phyloP scores from a whole-genome alignment of 2,888 invertebrate genomes.

The Lasioglossum oenotherae region DNA sequence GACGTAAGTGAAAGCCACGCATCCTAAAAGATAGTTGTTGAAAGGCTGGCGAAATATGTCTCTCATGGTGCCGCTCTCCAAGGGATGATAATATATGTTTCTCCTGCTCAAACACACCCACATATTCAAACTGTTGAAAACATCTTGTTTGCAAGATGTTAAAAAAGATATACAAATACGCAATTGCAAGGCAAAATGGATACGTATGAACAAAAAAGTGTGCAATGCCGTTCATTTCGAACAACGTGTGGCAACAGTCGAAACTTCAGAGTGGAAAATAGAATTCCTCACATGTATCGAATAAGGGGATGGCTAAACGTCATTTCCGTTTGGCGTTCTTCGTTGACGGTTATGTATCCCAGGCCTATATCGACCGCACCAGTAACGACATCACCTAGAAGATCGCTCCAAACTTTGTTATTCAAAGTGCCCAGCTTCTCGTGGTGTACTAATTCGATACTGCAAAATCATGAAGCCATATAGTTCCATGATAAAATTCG shows the following conservation, averaged over 20 bases:
- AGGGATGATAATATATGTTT: conserved; percentile 88
- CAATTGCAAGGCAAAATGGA: too few relatives aligned
- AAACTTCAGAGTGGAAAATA: background rate
- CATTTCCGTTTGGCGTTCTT: conserved; percentile 86
- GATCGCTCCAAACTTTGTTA: conserved; percentile 87
- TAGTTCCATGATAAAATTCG: too few relatives aligned
- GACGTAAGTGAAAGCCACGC: conserved; percentile 86
- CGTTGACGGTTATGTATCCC: conserved; percentile 86
- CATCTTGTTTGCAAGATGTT: too few relatives aligned
- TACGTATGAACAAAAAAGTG: background rate
- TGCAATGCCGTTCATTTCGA: background rate
- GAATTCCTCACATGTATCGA: conserved; percentile 85
- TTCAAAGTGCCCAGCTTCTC: conserved; percentile 82
- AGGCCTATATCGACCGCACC: conserved; percentile 87
- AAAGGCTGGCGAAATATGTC: conserved; percentile 89
- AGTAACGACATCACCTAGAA: conserved; percentile 86
- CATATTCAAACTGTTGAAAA: background rate
- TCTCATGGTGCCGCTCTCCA: conserved; percentile 87
- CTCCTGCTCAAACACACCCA: conserved; percentile 83
- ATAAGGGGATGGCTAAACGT: conserved; percentile 88
- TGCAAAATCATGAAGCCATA: conserved; percentile 49
- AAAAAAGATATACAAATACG: too few relatives aligned
- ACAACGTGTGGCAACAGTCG: too few relatives aligned
- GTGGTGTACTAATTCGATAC: conserved; percentile 77
- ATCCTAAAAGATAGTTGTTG: conserved; percentile 85